These are phyloP conservation scores for Aporophyla nigra DNA, from an alignment of 2,888 invertebrate species.

Conservation along the genomic window DNA sequence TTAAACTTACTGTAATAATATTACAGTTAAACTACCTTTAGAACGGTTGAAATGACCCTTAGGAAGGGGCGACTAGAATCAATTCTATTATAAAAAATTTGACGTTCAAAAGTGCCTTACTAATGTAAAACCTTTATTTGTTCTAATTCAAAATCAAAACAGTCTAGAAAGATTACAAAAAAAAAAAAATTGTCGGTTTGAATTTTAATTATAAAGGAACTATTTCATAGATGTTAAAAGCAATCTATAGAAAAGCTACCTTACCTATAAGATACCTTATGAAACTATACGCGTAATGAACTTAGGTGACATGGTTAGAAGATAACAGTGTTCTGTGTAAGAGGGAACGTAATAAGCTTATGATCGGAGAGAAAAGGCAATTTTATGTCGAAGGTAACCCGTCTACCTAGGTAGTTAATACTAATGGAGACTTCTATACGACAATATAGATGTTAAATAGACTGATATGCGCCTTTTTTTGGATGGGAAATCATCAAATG, in stretches of 20 bases:
- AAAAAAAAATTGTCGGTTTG: too few relatives aligned
- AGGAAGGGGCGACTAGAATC: too few relatives aligned
- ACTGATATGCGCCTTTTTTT: not conserved
- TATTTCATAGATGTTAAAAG: too few relatives aligned
- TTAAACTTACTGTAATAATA: not conserved
- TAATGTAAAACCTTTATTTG: not conserved
- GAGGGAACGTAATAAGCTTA: constrained; percentile 29
- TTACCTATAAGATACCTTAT: constrained; percentile 21
- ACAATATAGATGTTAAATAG: not conserved
- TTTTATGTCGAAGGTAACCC: constrained; percentile 1
- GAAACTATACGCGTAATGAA: constrained; percentile 14
- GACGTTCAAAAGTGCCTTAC: too few relatives aligned
- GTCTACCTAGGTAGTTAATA: not conserved
- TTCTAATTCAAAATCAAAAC: not conserved
- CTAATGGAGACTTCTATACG: constrained; percentile 7
- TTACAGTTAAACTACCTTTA: not conserved
- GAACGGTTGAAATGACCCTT: too few relatives aligned
- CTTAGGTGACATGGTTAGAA: not conserved
- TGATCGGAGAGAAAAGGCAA: constrained; percentile 28
- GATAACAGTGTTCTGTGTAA: not conserved
- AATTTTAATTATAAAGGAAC: too few relatives aligned
- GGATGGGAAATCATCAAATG: too few relatives aligned
- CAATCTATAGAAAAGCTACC: constrained; percentile 14
- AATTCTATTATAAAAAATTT: too few relatives aligned
- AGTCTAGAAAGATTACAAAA: not conserved